Base-by-base conservation (phyloP, 2,797 vertebrate genomes). In the Hemibagrus guttatus region DNA sequence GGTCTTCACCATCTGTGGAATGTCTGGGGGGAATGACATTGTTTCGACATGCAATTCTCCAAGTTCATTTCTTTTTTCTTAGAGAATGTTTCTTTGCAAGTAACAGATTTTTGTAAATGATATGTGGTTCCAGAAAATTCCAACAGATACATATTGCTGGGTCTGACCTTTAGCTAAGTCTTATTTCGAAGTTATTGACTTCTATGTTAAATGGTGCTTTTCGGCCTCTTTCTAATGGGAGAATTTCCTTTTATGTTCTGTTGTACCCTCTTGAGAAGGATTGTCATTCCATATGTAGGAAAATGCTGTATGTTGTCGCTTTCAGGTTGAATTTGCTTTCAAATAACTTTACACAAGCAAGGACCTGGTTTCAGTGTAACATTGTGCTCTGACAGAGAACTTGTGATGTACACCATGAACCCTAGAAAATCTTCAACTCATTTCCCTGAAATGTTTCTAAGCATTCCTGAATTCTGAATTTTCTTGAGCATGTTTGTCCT, bases 1-100 rank as follows among this genome's bases (percentile, higher is more conserved):
- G 59, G 79, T 81, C 59, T 64, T 46, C 39, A 81, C 39, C 35
- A 81, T 59, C 59, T 81, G 79, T 64, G 39, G 14, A 81, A 81
- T 81, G 39, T 81, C 59, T 81, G 14, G 59, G 58, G 19, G 35
- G 23, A 42, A 61, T 39, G 35, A 63, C 58, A 63, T n/a, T 81
- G 78, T 63, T 61, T 61, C 58, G 46, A 61, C 58, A 63, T 63
- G 35, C 23, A 61, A n/a, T 12, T 81, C 35, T 46, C 58, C 35
- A 16, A 61, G 35, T 63, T 46, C 9, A 61, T 46, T 61, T 81
- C 13, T 46, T 42, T 81, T 42, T 16, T 39, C 35, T 42, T 49
- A 26, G 64, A 81, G 39, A 46, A 64, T 81, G 58, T 46, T 63
- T 81, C n/a, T 81, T 63, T 19, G 26, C 39, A 64, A 42, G 58